These are phyloP conservation scores for Goniozus legneri DNA, from an alignment of 1,140 invertebrate genomes.

Conservation along the genomic window DNA sequence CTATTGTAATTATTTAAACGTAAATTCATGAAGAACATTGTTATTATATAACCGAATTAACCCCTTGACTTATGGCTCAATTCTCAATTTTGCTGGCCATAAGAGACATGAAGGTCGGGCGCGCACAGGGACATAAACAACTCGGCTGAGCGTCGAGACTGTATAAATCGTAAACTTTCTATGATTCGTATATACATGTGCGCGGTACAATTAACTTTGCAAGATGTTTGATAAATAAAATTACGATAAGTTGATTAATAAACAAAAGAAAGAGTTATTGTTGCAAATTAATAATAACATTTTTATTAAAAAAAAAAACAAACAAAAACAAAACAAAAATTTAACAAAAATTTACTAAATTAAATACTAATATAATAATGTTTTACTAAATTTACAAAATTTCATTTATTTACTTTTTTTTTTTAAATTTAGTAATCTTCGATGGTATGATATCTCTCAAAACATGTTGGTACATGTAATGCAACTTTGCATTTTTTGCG, in stretches of 20 bases:
- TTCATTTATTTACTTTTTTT: constrained; percentile 6
- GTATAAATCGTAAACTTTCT: constrained; percentile 2
- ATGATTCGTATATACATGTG: neutral
- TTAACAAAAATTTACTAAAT: constrained; percentile 10
- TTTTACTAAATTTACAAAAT: too few species aligned
- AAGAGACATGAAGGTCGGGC: too few species aligned
- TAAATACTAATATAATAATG: too few species aligned
- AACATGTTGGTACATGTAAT: constrained; percentile 11
- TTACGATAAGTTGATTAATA: constrained; percentile 7
- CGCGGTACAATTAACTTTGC: neutral
- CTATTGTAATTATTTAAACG: too few species aligned
- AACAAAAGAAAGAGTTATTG: constrained; percentile 13
- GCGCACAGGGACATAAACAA: too few species aligned
- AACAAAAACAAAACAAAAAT: too few species aligned
- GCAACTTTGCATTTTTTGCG: constrained; percentile 9
- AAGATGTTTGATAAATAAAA: constrained; percentile 3
- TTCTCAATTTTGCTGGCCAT: constrained; percentile 8
- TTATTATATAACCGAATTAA: too few species aligned
- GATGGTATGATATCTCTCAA: constrained; percentile 6
- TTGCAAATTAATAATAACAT: constrained; percentile 9
- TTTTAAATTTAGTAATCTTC: constrained; percentile 9
- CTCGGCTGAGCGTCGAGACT: too few species aligned
- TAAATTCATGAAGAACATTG: too few species aligned
- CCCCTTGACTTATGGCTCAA: constrained; percentile 10
- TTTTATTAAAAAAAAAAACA: too few species aligned